These are phyloP conservation scores for Lasiurus borealis DNA, from an alignment of 2,113 vertebrate genomes.

Conservation along the genomic window DNA sequence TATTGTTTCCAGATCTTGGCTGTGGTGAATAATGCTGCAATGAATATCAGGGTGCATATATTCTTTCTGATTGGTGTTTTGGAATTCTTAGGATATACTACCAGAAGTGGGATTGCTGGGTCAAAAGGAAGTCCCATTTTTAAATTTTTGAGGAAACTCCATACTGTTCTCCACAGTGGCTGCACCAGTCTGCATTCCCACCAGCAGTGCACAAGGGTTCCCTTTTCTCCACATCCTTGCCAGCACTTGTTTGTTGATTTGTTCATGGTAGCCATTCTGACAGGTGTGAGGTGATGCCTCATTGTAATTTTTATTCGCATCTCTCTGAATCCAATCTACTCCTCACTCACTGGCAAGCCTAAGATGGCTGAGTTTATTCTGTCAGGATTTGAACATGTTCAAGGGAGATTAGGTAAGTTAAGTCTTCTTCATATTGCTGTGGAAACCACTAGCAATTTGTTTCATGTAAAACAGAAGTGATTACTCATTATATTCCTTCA, in stretches of 20 bases:
- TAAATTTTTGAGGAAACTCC: not conserved
- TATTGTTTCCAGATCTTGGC: not conserved
- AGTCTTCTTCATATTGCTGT: conserved; percentile 55
- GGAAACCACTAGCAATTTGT: conserved; percentile 67
- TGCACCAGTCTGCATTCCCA: not conserved
- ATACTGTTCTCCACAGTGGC: not conserved
- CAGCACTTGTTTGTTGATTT: not conserved
- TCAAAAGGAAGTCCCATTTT: not conserved
- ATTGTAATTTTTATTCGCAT: not conserved
- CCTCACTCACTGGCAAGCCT: conserved; percentile 60
- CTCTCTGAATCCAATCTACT: not conserved
- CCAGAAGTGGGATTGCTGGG: not conserved
- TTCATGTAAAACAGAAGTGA: conserved; percentile 66
- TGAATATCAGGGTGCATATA: not conserved
- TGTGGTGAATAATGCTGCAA: not conserved
- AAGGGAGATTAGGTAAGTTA: conserved; percentile 60
- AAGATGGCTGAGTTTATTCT: conserved; percentile 53
- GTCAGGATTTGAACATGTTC: conserved; percentile 57
- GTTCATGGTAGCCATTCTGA: not conserved
- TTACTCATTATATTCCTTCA: conserved; percentile 73
- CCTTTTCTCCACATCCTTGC: not conserved
- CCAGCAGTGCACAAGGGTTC: not conserved
- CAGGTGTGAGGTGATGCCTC: not conserved
- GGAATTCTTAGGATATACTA: not conserved
- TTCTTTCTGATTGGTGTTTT: not conserved